These are phyloP conservation scores for Melinaea menophilus DNA, from an alignment of 2,888 invertebrate species.

Conservation along the genomic window DNA sequence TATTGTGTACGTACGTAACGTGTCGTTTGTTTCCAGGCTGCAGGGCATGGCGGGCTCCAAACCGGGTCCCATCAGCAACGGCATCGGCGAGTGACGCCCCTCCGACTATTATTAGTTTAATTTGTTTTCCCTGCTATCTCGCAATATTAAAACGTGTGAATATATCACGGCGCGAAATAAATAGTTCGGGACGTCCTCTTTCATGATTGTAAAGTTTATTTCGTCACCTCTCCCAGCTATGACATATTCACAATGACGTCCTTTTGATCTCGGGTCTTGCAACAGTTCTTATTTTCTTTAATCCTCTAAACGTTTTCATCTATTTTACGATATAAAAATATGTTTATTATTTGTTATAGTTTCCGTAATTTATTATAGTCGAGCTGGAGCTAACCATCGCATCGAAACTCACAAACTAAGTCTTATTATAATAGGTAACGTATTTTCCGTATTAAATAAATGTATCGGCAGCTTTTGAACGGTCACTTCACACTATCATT, in stretches of 20 bases:
- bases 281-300: constrained; percentile 51
- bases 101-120: constrained; percentile 11
- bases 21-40: constrained; percentile 40
- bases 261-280: constrained; percentile 68
- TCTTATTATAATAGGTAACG: constrained; percentile 11
- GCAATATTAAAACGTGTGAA: constrained; percentile 63
- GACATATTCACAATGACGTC: constrained; percentile 63
- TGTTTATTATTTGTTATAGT: constrained; percentile 54
- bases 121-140: constrained; percentile 38
- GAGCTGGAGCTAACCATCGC: constrained; percentile 14
- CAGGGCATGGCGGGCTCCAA: constrained; percentile 43
- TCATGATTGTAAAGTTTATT: constrained; percentile 30
- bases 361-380: constrained; percentile 27
- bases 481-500: constrained; percentile 10
- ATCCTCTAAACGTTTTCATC: constrained; percentile 44
- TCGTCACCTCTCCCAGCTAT: constrained; percentile 53
- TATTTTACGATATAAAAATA: constrained; percentile 51
- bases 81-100: constrained; percentile 52
- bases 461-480: constrained; percentile 15
- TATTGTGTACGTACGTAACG: too few relatives aligned
- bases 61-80: constrained; percentile 52
- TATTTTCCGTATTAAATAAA: constrained; percentile 14
- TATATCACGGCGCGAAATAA: constrained; percentile 66
- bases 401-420: constrained; percentile 10
- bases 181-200: constrained; percentile 56